Evolutionary conservation across 2,797 vertebrate genomes (phyloP).

Genomic region (Acrossocheilus wenchowensis): DNA sequence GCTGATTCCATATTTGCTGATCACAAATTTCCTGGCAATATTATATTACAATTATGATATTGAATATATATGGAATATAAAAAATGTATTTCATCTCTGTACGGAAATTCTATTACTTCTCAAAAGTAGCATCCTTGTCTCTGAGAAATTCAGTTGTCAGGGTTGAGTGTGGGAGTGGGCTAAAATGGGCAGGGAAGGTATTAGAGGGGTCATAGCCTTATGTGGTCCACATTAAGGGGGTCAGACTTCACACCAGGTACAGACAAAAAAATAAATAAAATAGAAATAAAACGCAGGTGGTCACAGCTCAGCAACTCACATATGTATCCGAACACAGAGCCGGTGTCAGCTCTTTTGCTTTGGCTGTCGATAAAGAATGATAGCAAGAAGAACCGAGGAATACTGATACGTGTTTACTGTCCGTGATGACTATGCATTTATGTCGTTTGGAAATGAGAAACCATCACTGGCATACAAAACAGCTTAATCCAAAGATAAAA

Average conservation of each 20-base stretch:
- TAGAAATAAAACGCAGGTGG: not conserved
- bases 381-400: not conserved
- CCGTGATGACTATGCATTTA: slow-evolving; percentile 13
- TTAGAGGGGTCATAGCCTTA: slow-evolving; percentile 74
- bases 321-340: not conserved
- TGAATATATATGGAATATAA: not conserved
- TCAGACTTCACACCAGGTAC: not conserved
- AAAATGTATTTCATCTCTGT: not conserved
- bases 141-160: not conserved
- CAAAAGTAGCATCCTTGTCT: not conserved
- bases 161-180: slow-evolving; percentile 55
- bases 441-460: not conserved
- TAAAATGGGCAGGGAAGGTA: slow-evolving; percentile 72
- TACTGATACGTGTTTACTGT: not conserved
- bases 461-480: not conserved
- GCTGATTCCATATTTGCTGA: too few species aligned
- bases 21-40: too few species aligned
- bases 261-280: not conserved
- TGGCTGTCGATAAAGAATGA: slow-evolving; percentile 22
- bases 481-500: slow-evolving; percentile 26
- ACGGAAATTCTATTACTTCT: not conserved
- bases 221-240: not conserved
- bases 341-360: slow-evolving; percentile 11
- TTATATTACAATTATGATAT: too few species aligned
- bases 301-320: slow-evolving; percentile 2